Evolutionary conservation across 1,140 invertebrate genomes (phyloP).

Genomic region (Heliconius melpomene): DNA sequence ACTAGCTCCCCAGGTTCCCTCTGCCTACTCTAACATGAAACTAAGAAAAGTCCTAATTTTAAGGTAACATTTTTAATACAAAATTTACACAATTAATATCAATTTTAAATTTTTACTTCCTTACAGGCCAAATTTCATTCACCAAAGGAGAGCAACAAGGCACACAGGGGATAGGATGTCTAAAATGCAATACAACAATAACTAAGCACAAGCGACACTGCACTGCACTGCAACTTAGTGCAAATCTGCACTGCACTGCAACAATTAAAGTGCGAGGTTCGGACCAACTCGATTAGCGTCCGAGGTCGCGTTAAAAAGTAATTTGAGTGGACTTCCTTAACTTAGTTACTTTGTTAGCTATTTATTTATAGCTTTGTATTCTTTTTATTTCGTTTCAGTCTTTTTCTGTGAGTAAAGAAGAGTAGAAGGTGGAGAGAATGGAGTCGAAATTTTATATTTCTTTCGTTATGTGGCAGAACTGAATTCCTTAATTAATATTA

Average conservation of each 20-base stretch:
- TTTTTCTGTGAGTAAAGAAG: background rate
- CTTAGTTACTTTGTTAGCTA: constrained; percentile 10
- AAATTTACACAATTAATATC: no score
- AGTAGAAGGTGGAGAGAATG: no score
- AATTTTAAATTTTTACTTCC: background rate
- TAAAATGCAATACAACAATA: constrained; percentile 3
- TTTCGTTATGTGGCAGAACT: no score
- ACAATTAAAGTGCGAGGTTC: constrained; percentile 54
- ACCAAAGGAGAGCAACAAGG: background rate
- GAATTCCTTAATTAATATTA: no score
- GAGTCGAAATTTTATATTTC: no score
- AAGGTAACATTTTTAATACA: no score
- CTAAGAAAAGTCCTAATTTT: no score
- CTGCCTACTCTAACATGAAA: no score
- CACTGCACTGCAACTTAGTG: constrained; percentile 14
- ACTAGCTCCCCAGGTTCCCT: no score
- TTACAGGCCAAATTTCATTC: background rate
- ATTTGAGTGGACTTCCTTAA: constrained; percentile 55
- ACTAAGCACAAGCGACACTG: background rate
- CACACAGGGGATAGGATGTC: background rate
- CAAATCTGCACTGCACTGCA: constrained; percentile 38
- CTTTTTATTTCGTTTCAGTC: background rate
- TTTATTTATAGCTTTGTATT: constrained; percentile 9
- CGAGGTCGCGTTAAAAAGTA: constrained; percentile 55
- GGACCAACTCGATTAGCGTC: constrained; percentile 58